Evolutionary conservation across 2,113 vertebrate genomes (phyloP).

Genomic region (Perca fluviatilis): DNA sequence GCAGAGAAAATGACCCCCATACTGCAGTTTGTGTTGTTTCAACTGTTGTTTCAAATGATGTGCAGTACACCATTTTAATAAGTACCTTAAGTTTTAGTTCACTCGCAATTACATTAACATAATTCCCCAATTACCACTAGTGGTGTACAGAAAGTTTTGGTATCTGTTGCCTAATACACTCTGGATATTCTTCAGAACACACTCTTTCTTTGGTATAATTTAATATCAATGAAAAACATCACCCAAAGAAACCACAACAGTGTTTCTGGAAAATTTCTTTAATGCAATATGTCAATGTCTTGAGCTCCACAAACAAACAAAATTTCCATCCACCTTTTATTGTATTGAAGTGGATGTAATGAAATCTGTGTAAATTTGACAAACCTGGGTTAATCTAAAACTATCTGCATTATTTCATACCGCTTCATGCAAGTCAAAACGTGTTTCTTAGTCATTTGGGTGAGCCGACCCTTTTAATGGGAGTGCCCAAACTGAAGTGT

Average conservation of each 20-base stretch:
- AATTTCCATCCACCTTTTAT: background rate
- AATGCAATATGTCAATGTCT: background rate
- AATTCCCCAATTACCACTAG: background rate
- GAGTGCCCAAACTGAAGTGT: background rate
- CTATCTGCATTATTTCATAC: background rate
- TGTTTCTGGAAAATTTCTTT: slow-evolving; percentile 10
- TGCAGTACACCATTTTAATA: slow-evolving; percentile 29
- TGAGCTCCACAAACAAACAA: background rate
- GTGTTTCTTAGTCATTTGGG: background rate
- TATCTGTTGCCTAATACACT: background rate
- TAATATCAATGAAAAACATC: background rate
- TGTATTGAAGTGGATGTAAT: background rate
- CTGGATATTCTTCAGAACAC: background rate
- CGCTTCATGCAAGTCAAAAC: background rate
- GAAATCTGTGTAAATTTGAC: background rate
- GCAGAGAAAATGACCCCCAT: slow-evolving; percentile 25
- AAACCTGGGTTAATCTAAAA: background rate
- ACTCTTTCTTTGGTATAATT: slow-evolving; percentile 5
- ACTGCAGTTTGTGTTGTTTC: slow-evolving; percentile 33
- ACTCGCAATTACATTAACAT: background rate
- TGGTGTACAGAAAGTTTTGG: background rate
- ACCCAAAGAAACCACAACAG: background rate
- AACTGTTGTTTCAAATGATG: slow-evolving; percentile 17
- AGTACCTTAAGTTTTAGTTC: slow-evolving; percentile 1
- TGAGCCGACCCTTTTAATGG: slow-evolving; percentile 34